phyloP scores from a whole-genome alignment of 2,113 vertebrate species.

The Ursus arctos region DNA sequence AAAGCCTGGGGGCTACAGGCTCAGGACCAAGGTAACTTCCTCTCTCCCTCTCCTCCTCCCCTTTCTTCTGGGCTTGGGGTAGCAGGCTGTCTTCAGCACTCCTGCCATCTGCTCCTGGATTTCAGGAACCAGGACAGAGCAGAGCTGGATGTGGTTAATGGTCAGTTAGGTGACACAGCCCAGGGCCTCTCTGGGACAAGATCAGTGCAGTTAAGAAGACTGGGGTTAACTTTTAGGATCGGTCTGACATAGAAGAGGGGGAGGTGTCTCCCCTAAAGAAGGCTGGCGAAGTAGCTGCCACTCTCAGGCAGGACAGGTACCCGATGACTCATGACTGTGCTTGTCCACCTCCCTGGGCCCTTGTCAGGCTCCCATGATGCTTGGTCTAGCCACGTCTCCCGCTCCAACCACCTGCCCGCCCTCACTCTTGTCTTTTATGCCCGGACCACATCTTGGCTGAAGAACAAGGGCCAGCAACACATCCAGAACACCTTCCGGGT shows the following conservation, averaged over 20 bases:
- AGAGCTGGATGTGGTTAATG: slow-evolving; percentile 53
- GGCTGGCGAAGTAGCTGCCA: background rate
- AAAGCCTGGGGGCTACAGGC: background rate
- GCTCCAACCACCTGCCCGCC: background rate
- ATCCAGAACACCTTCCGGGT: background rate
- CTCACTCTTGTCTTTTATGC: background rate
- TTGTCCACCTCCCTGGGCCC: background rate
- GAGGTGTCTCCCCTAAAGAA: background rate
- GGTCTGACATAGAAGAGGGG: slow-evolving; percentile 21
- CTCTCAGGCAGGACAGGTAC: background rate
- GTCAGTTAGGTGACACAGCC: background rate
- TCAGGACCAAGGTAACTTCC: slow-evolving; percentile 64
- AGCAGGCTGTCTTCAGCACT: background rate
- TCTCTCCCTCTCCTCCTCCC: background rate
- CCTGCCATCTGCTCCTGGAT: slow-evolving; percentile 19
- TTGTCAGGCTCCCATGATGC: background rate
- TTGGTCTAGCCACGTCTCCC: background rate
- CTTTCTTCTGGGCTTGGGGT: background rate
- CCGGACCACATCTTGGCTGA: background rate
- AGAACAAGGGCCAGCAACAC: background rate
- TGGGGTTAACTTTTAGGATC: background rate
- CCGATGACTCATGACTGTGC: background rate
- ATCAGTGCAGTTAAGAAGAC: background rate
- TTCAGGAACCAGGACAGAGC: slow-evolving; percentile 50
- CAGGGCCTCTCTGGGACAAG: background rate